Conservation (phyloP, 2,113 vertebrate genomes). For the Macaca mulatta region DNA sequence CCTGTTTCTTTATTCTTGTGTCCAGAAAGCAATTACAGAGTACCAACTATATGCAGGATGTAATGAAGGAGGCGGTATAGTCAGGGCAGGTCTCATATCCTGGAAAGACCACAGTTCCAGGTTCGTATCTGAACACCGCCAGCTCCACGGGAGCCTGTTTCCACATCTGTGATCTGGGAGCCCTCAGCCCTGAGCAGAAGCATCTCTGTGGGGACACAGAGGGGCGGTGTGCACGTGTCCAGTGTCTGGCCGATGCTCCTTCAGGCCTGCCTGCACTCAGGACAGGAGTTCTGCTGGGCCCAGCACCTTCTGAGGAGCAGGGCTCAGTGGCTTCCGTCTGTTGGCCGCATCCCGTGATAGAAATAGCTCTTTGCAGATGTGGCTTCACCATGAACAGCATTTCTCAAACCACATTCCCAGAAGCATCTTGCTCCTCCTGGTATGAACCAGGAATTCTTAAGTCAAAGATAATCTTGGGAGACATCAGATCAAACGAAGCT, state of each 20-base stretch:
- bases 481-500: neutral
- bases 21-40: neutral
- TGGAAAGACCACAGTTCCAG: neutral
- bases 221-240: neutral
- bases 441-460: neutral
- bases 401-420: accelerated
- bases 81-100: too few relatives aligned
- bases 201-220: accelerated
- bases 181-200: accelerated
- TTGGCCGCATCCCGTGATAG: accelerated
- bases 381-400: neutral
- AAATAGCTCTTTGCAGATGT: neutral
- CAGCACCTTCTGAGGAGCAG: neutral
- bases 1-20: neutral
- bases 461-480: neutral
- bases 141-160: too few relatives aligned
- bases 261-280: accelerated
- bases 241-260: neutral
- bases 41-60: neutral
- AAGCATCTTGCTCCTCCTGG: accelerated
- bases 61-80: neutral
- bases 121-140: too few relatives aligned
- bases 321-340: neutral
- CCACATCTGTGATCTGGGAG: neutral
- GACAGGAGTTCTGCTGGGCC: accelerated